Evolutionary conservation across 2,113 vertebrate species (phyloP).

Genomic region (Conger conger): DNA sequence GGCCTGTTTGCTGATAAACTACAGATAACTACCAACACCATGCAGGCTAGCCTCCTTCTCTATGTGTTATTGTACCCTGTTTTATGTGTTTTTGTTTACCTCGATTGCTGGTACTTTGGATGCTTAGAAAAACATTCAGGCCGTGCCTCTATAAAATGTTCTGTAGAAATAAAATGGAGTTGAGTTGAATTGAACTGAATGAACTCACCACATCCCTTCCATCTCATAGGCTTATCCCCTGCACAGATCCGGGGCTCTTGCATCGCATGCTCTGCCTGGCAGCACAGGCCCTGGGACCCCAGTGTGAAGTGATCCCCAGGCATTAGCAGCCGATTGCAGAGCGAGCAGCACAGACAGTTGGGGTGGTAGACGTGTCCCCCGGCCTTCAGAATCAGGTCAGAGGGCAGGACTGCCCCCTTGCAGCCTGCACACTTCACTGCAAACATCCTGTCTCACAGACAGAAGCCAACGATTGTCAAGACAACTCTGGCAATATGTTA

Average conservation of each 20-base stretch:
- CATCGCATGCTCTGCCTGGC: constrained; percentile 18
- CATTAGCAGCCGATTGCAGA: constrained; percentile 15
- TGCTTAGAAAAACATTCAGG: no score
- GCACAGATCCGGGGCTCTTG: background rate
- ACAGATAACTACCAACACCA: background rate
- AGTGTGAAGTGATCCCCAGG: constrained; percentile 23
- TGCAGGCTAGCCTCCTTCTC: no score
- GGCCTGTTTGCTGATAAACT: background rate
- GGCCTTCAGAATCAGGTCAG: constrained; percentile 26
- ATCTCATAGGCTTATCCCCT: background rate
- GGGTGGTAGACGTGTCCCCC: constrained; percentile 17
- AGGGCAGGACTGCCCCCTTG: constrained; percentile 14
- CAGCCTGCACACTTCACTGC: constrained; percentile 27
- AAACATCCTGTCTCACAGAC: constrained; percentile 25
- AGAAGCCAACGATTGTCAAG: background rate
- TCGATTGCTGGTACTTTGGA: no score
- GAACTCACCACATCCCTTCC: constrained; percentile 4
- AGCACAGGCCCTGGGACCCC: background rate
- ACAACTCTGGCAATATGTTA: background rate
- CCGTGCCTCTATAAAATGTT: no score
- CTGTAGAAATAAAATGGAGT: no score
- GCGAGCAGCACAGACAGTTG: constrained; percentile 2
- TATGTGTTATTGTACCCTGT: no score
- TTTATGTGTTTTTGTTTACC: no score
- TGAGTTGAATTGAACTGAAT: background rate